Evolutionary conservation across 2,797 vertebrate species (phyloP).

Genomic region (Pangasius sanitwongsei): DNA sequence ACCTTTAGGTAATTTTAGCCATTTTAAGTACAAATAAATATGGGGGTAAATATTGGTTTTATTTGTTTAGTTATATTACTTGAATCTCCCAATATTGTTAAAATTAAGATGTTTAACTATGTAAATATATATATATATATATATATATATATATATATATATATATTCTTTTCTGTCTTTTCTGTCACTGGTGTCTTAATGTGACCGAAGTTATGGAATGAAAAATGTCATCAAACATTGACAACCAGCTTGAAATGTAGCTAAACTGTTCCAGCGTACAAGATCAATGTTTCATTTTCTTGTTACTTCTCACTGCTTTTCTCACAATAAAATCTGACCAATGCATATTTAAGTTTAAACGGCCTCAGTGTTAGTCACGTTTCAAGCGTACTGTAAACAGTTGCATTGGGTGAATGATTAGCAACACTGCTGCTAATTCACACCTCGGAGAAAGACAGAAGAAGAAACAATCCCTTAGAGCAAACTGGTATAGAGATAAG

Average conservation of each 20-base stretch:
- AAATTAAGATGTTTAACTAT: no score
- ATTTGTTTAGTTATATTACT: no score
- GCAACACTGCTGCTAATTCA: not conserved
- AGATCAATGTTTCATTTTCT: slow-evolving; percentile 28
- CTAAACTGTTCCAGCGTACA: not conserved
- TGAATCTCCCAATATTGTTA: no score
- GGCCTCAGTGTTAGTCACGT: not conserved
- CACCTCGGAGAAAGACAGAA: not conserved
- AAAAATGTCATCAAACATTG: slow-evolving; percentile 28
- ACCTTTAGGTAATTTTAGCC: no score
- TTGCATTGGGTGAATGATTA: slow-evolving; percentile 30
- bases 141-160: no score
- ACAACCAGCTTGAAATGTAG: slow-evolving; percentile 7
- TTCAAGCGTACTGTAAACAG: not conserved
- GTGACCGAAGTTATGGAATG: not conserved
- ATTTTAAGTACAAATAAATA: no score
- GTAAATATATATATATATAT: no score
- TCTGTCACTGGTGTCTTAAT: not conserved
- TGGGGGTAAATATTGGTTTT: no score
- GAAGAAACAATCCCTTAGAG: slow-evolving; percentile 10
- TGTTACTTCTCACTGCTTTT: not conserved
- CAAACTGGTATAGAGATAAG: slow-evolving; percentile 32
- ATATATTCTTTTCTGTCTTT: not conserved
- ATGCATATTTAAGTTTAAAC: not conserved
- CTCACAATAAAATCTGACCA: not conserved